Evolutionary conservation across 1,140 invertebrate genomes (phyloP), one percentile per base, ranked within the genome.

Genomic region (Neuroterus valhalla): DNA sequence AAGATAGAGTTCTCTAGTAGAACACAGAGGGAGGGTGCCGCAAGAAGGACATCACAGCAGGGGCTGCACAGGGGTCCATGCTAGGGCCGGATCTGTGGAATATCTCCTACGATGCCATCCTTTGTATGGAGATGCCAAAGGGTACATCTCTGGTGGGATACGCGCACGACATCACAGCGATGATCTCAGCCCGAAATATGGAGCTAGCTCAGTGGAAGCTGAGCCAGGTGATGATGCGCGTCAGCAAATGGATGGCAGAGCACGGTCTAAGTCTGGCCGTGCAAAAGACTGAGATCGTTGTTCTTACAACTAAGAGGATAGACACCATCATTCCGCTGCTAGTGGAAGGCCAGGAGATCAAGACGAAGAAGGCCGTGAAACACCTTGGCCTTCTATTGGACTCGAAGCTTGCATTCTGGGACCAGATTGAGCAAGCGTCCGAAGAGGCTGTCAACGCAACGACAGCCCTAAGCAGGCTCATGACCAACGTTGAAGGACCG

Each of bases 311-410:
- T n/a, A 44, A 67, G 38, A 3, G 19, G 0, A 52, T 70, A 21
- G 10, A 70, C 12, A 15, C 26, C 3, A n/a, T 55, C 3, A 14
- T 31, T 14, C 15, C 1, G 3, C 11, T 67, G 26, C 44, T n/a
- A 68, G 38, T 78, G 0, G 45, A 21, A 14, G 72, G 45, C 42
- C 23, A 43, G 17, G n/a, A 0, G 12, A 70, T 80, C n/a, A 2
- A 23, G 21, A 55, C 81, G 19, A 70, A 70, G 17, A 70, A 14
- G 3, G 5, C 44, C 2, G 62, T 82, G 15, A 79, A 74, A 68
- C 79, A 85, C 23, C 74, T 82, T 11, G 79, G 83, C 14, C 19
- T 81, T 4, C 19, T 14, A 12, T 21, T 85, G 11, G 81, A 80
- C 66, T 15, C 42, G 1, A 78, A 77, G 23, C 42, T 72, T 0